These are phyloP conservation scores for Petrocephalus zakoni DNA, from an alignment of 2,113 vertebrate genomes.

Conservation along the genomic window DNA sequence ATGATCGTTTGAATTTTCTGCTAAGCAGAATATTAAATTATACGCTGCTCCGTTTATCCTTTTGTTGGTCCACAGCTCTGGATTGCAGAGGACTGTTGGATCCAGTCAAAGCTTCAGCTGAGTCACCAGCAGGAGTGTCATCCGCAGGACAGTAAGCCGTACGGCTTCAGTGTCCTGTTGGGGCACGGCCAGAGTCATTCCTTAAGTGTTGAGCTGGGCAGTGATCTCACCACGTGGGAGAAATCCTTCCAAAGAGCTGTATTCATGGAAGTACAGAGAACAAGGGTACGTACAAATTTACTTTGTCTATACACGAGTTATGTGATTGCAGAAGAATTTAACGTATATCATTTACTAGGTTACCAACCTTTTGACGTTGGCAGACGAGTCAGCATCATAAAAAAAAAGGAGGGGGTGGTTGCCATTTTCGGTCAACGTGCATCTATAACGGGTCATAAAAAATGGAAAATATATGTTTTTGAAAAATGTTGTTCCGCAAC, in stretches of 20 bases:
- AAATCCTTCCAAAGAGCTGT: slow-evolving; percentile 85
- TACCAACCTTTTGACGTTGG: neutral
- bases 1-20: neutral
- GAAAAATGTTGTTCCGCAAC: neutral
- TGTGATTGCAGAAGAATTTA: neutral
- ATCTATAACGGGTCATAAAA: neutral
- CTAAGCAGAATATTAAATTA: neutral
- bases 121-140: slow-evolving; percentile 75
- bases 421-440: neutral
- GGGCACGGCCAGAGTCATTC: slow-evolving; percentile 76
- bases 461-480: neutral
- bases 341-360: neutral
- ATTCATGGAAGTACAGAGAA: slow-evolving; percentile 83
- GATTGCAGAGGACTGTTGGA: slow-evolving; percentile 80
- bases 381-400: neutral
- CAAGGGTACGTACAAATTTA: neutral
- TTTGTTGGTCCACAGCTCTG: slow-evolving; percentile 66
- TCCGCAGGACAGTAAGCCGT: slow-evolving; percentile 68
- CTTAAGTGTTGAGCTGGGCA: slow-evolving; percentile 79
- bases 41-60: neutral
- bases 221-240: slow-evolving; percentile 80
- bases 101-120: slow-evolving; percentile 75
- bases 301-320: neutral
- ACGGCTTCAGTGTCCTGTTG: slow-evolving; percentile 81
- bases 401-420: neutral